phyloP scores from a whole-genome alignment of 1,140 invertebrate genomes.

The Drosophila eugracilis region DNA sequence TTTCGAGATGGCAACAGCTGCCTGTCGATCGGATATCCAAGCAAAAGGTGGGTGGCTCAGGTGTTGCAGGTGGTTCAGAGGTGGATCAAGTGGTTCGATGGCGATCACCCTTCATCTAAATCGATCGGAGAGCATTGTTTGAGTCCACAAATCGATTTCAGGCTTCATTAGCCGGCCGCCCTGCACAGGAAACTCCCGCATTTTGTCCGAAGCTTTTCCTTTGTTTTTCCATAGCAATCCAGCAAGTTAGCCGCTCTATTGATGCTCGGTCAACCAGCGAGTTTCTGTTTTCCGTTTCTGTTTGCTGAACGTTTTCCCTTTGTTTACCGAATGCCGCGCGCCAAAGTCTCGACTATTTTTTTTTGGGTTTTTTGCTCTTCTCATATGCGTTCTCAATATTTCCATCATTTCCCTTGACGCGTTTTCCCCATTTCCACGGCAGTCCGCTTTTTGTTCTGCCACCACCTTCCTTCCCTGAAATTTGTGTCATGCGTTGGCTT shows the following conservation, averaged over 20 bases:
- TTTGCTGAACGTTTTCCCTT: constrained; percentile 27
- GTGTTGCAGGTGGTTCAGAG: constrained; percentile 27
- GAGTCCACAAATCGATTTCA: constrained; percentile 73
- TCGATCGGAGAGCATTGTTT: constrained; percentile 39
- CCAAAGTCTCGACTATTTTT: constrained; percentile 32
- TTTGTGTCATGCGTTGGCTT: constrained; percentile 74
- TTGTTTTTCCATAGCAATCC: constrained; percentile 45
- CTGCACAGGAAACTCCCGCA: constrained; percentile 76
- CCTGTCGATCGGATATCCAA: constrained; percentile 11
- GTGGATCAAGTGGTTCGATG: constrained; percentile 8
- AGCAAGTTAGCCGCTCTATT: constrained; percentile 61
- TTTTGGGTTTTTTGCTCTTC: constrained; percentile 17
- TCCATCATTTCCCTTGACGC: constrained; percentile 54
- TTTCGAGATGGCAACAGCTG: constrained; percentile 77
- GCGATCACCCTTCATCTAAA: constrained; percentile 38
- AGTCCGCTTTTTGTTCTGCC: constrained; percentile 61
- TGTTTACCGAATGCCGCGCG: constrained; percentile 57
- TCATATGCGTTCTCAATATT: constrained; percentile 59
- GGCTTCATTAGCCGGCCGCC: constrained; percentile 69
- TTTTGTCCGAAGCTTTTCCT: constrained; percentile 46
- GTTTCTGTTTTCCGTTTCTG: constrained; percentile 41
- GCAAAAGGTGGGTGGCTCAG: constrained; percentile 48
- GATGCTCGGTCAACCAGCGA: constrained; percentile 72
- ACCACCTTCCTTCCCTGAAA: constrained; percentile 62
- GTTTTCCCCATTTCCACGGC: constrained; percentile 66